Evolutionary conservation across 2,113 vertebrate genomes (phyloP), one percentile per base, ranked within the genome.

Genomic region (Suncus etruscus): DNA sequence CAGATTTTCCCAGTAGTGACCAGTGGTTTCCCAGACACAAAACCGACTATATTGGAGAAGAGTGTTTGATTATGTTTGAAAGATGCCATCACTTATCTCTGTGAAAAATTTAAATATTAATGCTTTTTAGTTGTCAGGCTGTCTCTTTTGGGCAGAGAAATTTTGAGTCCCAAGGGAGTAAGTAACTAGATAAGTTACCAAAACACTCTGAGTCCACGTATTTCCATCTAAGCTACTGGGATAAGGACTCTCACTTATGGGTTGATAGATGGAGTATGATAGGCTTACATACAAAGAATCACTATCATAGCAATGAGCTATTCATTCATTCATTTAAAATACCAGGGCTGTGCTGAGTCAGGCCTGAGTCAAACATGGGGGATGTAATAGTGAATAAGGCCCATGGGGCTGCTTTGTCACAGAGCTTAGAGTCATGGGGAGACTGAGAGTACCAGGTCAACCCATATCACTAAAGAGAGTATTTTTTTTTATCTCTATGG

Each of bases 161-260:
- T 2, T 32, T 15, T 70, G 68, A 31, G 4, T 70, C 14, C n/a
- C 68, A 11, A 10, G 54, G 54, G 8, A 11, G 9, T 69, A 2
- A 39, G 8, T 72, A 72, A 72, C 69, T 72, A 54, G 24, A 47
- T 54, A 81, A 24, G 0, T 80, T 86, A 22, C 66, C 61, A 68
- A 63, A 80, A 29, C 8, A 51, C 63, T n/a, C 18, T 73, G 86
- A 86, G 24, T 54, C 69, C 91, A 74, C 39, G 15, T 69, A 81
- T 91, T 93, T 31, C 16, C 31, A 58, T 79, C 83, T 92, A 27
- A 84, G 63, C 80, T 83, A 69, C 27, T 45, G 75, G 29, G n/a
- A 48, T 65, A 87, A 86, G 22, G 12, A n/a, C 8, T 16, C 47
- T 39, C 0, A 31, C 6, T 73, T 32, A 11, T 61, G 74, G 58